Conservation (phyloP, 2,797 vertebrate genomes). For the Coilia nasus region DNA sequence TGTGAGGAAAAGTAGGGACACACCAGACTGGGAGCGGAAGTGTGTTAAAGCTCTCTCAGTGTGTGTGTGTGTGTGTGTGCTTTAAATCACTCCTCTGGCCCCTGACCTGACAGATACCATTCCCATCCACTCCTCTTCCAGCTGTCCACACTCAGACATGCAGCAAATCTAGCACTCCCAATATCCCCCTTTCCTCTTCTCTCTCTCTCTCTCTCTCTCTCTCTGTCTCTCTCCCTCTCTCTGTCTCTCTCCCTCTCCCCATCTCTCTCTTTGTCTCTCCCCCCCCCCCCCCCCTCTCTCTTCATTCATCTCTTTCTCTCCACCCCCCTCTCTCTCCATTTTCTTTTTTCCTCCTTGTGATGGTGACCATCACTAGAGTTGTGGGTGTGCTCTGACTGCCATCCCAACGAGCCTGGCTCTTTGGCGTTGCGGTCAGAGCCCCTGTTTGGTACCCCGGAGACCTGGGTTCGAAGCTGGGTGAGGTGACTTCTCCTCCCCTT, state of each 20-base stretch:
- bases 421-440: too few relatives aligned
- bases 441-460: too few relatives aligned
- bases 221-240: slow-evolving; percentile 6
- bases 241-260: slow-evolving; percentile 35
- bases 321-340: too few relatives aligned
- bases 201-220: slow-evolving; percentile 15
- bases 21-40: slow-evolving; percentile 64
- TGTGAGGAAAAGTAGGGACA: slow-evolving; percentile 44
- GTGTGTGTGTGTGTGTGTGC: slow-evolving; percentile 52
- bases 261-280: too few relatives aligned
- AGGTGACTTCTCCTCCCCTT: too few relatives aligned
- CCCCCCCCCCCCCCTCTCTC: slow-evolving; percentile 30
- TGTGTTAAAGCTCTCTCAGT: slow-evolving; percentile 70
- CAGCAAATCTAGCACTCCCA: slow-evolving; percentile 42
- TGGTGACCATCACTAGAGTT: too few relatives aligned
- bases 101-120: slow-evolving; percentile 67
- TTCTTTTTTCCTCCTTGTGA: not conserved
- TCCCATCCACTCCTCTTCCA: slow-evolving; percentile 74
- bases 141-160: slow-evolving; percentile 65
- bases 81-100: slow-evolving; percentile 66
- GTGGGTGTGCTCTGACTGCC: too few relatives aligned
- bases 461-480: too few relatives aligned
- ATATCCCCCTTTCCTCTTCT: slow-evolving; percentile 39
- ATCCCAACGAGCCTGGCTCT: too few relatives aligned
- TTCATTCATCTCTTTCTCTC: too few relatives aligned